Percentiles rank a stretch among this genome's conserved stretches.
Conservation (phyloP, 2,888 invertebrate species). For the Cantharis rustica region DNA sequence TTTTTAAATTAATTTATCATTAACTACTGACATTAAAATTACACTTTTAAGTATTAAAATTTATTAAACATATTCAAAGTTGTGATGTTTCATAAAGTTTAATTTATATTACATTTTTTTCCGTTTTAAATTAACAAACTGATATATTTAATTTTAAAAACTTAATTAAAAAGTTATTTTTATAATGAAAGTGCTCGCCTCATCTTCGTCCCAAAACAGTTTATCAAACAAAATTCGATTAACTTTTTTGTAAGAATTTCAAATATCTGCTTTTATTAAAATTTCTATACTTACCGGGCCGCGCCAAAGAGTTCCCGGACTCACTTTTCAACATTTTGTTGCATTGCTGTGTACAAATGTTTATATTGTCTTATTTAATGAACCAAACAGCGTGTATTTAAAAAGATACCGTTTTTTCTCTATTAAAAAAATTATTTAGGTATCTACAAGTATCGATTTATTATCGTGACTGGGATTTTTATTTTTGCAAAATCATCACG, state of each 20-base stretch:
- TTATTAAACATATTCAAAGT: not conserved
- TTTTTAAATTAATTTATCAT: not conserved
- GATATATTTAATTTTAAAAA: not conserved
- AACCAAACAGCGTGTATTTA: not conserved
- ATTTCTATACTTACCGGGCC: not conserved
- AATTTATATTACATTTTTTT: not conserved
- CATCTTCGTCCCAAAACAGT: not conserved
- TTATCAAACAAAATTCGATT: constrained; percentile 14
- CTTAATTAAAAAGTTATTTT: constrained; percentile 2
- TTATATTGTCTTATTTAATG: not conserved
- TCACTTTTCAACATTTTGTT: not conserved
- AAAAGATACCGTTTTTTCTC: not conserved
- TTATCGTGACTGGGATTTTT: constrained; percentile 3
- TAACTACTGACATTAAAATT: not conserved
- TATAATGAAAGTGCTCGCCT: constrained; percentile 3
- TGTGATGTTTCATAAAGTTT: not conserved
- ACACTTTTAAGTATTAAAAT: not conserved
- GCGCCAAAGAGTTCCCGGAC: not conserved
- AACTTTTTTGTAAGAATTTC: constrained; percentile 15
- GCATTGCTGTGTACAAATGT: not conserved
- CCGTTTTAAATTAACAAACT: not conserved
- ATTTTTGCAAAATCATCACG: constrained; percentile 15
- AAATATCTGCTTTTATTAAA: constrained; percentile 21
- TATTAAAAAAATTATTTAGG: not conserved
- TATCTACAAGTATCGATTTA: not conserved